A percentile compares a stretch with the other conserved stretches of the same genome.
Evolutionary conservation across 2,888 invertebrate species (phyloP).

Genomic region (Tuberolachnus salignus): DNA sequence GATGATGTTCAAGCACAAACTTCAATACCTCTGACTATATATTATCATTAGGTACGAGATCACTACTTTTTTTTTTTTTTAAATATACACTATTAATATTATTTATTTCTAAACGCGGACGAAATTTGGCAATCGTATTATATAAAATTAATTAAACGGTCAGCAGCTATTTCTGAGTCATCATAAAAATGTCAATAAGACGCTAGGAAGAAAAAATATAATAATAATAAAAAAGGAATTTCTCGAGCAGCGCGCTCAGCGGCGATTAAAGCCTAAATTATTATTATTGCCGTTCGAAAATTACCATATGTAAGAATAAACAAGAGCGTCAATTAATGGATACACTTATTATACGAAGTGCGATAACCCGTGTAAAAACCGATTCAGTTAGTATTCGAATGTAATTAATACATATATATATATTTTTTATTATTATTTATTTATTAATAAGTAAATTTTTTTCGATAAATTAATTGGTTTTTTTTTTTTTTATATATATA

Average conservation of each 20-base stretch:
- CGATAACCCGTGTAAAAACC: constrained; percentile 31
- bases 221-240: too few relatives aligned
- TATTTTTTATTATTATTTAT: not conserved
- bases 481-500: too few relatives aligned
- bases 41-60: too few relatives aligned
- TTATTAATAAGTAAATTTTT: not conserved
- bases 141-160: constrained; percentile 1
- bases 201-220: not conserved
- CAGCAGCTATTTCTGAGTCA: not conserved
- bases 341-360: not conserved
- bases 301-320: not conserved
- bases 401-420: not conserved
- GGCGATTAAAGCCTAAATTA: not conserved
- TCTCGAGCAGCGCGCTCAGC: not conserved
- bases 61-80: not conserved
- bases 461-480: not conserved
- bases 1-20: not conserved
- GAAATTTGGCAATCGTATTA: constrained; percentile 3
- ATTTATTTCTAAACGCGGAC: too few relatives aligned
- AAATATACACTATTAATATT: not conserved
- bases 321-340: constrained; percentile 24
- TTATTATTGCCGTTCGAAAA: not conserved
- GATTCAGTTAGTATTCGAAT: not conserved
- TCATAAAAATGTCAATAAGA: constrained; percentile 11
- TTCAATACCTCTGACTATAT: not conserved